Base-by-base conservation (phyloP, 2,113 vertebrate genomes). In the Diadophis punctatus region DNA sequence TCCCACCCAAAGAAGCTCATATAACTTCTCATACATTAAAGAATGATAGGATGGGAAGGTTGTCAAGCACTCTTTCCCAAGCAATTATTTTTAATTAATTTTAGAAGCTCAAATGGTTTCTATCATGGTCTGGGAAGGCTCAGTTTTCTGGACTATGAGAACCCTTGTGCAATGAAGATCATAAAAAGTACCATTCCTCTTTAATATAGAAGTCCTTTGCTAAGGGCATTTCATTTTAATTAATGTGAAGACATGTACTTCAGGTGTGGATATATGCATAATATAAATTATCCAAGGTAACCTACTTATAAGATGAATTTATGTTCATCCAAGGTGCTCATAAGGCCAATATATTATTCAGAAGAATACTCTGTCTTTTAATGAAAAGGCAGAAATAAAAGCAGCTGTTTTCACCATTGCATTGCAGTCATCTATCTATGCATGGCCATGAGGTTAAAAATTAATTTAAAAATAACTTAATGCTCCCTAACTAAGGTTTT, bases 151-250 rank as follows among this genome's bases (percentile, higher is more conserved):
- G 55, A 63, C 88, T 51, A 20, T 23, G 74, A 90, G 51, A 55
- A 84, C 3, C 80, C 16, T 49, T 52, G 23, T 30, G 48, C n/a
- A 43, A 39, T 23, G n/a, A 93, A 43, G 88, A 86, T 93, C 74
- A 52, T 74, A 74, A 86, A 93, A 63, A 34, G 39, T 39, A 48
- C 30, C 8, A 55, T 58, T 86, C 49, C 46, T 18, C n/a, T 90
- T 93, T 90, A 92, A 92, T 92, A 88, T n/a, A 20, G 52, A 30
- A 56, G 25, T n/a, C 30, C 43, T 92, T 92, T 90, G 88, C 88
- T 86, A 89, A 90, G 53, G 74, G 92, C 92, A 52, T 93, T 88
- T 86, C 92, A 49, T 86, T 93, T 93, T 86, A 90, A 93, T 93
- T 86, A 90, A 86, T 90, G 55, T 60, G 80, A 90, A 63, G 74